Evolutionary conservation across 1,140 invertebrate genomes (phyloP), one percentile per base, ranked within the genome.

Genomic region (Tenebrio molitor): DNA sequence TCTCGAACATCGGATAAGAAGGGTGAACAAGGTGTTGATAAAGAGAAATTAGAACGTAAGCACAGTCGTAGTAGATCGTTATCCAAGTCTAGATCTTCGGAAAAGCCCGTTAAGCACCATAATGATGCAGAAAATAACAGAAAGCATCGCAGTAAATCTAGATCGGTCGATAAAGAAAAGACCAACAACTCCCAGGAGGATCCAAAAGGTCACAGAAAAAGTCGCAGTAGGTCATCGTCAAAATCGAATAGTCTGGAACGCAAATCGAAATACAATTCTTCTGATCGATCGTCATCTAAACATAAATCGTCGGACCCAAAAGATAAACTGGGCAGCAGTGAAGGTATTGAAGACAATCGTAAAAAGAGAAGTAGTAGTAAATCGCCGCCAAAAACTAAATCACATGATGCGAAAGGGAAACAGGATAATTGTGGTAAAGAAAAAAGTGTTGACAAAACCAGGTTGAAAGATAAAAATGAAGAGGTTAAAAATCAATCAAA

Each of bases 341-440:
- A 65, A 29, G 25, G 34, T 6, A 33, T 4, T 1, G 8, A 17
- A 65, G 23, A 42, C 1, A 17, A 41, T n/a, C 17, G 14, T 21
- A 16, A 65, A 19, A 65, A 66, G 10, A 44, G 12, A 42, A 19
- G 36, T 21, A 66, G 58, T 12, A 39, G 36, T 64, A 64, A 64
- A 36, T 33, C 58, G 15, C 58, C 58, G 29, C 14, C 42, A 17
- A 64, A 34, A 64, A 12, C n/a, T 17, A 46, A 58, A 8, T 29
- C 36, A 66, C 36, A 10, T 12, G 42, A 39, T 21, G 23, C 14
- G 1, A 58, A 58, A 29, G 50, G 8, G 5, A 58, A 15, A 39
- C 6, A 12, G 12, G 8, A 12, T 2, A 4, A 21, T 29, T n/a
- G 8, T 14, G 50, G 29, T 6, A 58, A 58, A 25, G 15, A 29